phyloP scores from a whole-genome alignment of 2,797 vertebrate species.

The Rhinogobio ventralis region DNA sequence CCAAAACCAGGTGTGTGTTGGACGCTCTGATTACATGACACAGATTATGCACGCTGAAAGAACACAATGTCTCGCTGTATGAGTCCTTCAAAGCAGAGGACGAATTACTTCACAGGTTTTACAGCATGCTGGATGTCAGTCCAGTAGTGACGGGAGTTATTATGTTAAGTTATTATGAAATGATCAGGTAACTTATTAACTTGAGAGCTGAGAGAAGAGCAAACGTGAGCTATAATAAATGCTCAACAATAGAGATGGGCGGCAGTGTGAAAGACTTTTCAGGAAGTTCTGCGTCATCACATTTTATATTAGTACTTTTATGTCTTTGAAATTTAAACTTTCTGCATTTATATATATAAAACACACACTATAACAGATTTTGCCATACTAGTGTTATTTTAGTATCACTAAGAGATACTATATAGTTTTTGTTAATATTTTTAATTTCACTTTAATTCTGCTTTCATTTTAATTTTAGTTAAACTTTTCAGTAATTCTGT shows the following conservation, averaged over 20 bases:
- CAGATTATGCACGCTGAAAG: not conserved
- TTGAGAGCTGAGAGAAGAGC: not conserved
- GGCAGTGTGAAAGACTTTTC: not conserved
- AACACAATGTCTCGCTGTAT: not conserved
- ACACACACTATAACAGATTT: too few species aligned
- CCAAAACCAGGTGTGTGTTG: not conserved
- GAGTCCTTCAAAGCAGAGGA: not conserved
- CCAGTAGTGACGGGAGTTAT: not conserved
- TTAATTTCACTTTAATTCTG: too few species aligned
- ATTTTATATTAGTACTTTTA: not conserved
- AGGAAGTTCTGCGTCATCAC: not conserved
- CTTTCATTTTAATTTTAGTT: too few species aligned
- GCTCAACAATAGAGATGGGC: not conserved
- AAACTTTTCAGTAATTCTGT: too few species aligned
- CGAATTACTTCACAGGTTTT: not conserved
- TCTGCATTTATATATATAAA: too few species aligned
- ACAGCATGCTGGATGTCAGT: not conserved
- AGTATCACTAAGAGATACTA: too few species aligned
- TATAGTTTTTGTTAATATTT: too few species aligned
- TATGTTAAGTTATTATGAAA: not conserved
- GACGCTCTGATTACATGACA: not conserved
- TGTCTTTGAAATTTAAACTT: too few species aligned
- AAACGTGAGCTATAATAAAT: not conserved
- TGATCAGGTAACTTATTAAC: constrained; percentile 12
- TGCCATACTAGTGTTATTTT: too few species aligned